Conservation (phyloP, 2,797 vertebrate species). For the Numenius phaeopus region DNA sequence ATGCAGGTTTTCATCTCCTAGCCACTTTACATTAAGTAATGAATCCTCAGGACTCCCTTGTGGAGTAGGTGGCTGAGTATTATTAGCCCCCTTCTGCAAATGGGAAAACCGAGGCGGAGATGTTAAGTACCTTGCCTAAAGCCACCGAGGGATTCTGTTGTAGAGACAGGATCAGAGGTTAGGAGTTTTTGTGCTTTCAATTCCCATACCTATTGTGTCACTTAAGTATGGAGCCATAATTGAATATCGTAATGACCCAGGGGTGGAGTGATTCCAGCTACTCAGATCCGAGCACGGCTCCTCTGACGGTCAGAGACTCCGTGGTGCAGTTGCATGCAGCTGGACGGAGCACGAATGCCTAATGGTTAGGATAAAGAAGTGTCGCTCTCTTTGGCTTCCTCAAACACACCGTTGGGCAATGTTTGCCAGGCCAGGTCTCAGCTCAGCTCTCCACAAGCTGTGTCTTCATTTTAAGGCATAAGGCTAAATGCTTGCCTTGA, state of each 20-base stretch:
- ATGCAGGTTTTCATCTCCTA: conserved; percentile 59
- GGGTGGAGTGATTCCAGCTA: conserved; percentile 8
- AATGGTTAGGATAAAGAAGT: background rate
- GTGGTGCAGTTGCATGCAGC: rapidly evolving
- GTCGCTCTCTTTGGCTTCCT: background rate
- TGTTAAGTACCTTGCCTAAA: conserved; percentile 53
- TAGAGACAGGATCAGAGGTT: conserved; percentile 51
- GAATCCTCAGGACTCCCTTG: conserved; percentile 40
- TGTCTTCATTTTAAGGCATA: background rate
- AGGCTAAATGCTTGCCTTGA: background rate
- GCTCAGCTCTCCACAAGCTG: background rate
- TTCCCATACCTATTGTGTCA: conserved; percentile 41
- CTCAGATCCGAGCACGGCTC: rapidly evolving
- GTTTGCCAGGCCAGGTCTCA: background rate
- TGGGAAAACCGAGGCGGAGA: background rate
- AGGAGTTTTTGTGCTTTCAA: conserved; percentile 44
- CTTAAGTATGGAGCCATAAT: conserved; percentile 31
- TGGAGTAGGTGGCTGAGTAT: conserved; percentile 31
- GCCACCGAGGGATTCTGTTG: background rate
- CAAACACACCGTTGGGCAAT: background rate
- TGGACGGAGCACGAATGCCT: rapidly evolving
- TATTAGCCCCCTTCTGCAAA: conserved; percentile 45
- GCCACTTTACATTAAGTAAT: conserved; percentile 56
- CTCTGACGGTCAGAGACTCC: background rate
- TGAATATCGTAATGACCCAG: background rate